These are phyloP conservation scores for Prionace glauca DNA, from an alignment of 2,797 vertebrate genomes.

Conservation along the genomic window DNA sequence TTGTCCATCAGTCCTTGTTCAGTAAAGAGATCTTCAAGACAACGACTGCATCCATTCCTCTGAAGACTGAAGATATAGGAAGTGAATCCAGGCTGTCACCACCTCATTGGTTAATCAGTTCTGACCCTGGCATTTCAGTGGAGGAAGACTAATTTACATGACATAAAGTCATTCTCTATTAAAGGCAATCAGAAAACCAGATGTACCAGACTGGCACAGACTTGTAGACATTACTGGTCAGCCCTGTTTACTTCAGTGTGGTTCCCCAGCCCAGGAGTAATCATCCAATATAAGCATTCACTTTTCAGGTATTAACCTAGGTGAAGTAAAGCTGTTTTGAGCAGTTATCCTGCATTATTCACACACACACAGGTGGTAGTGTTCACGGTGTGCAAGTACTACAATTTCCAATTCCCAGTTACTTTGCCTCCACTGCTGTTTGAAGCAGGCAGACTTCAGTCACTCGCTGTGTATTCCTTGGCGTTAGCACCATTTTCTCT, in stretches of 20 bases:
- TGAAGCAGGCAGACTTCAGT: conserved; percentile 9
- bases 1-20: too few species aligned
- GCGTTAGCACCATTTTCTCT: neutral
- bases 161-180: conserved; percentile 13
- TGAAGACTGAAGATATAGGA: neutral
- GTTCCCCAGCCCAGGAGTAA: neutral
- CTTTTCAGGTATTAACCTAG: neutral
- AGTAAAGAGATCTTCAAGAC: neutral
- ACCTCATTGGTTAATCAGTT: neutral
- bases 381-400: neutral
- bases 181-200: neutral
- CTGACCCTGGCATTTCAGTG: neutral
- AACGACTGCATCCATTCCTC: neutral
- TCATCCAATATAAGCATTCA: neutral
- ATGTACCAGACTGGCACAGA: neutral
- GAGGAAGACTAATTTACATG: neutral
- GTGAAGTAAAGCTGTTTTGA: neutral
- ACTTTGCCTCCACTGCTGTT: neutral
- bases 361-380: neutral
- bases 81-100: neutral
- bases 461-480: neutral
- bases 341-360: neutral
- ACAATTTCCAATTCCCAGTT: neutral
- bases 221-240: neutral
- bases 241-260: neutral